A percentile compares a stretch with the other conserved stretches of the same genome.
These are phyloP conservation scores for Rhynchopsitta pachyrhyncha DNA, from an alignment of 2,113 vertebrate species.

Conservation along the genomic window DNA sequence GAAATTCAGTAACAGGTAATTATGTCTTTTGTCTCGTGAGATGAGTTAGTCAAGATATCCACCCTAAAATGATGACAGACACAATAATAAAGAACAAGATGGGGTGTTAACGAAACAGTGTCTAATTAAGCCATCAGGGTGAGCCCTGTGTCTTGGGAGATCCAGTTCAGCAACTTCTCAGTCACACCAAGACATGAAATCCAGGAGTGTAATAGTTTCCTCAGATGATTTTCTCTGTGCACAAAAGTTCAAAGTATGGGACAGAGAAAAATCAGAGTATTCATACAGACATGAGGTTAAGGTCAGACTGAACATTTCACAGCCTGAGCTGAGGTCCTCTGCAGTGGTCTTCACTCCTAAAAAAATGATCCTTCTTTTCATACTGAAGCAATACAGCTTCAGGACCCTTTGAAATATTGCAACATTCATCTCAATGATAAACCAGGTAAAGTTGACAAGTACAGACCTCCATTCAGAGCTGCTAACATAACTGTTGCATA, in stretches of 20 bases:
- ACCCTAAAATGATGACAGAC: slow-evolving; percentile 23
- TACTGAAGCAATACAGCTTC: neutral
- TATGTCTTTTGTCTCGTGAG: neutral
- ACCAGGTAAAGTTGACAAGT: neutral
- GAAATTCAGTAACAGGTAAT: neutral
- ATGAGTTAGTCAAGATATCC: neutral
- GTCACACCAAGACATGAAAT: neutral
- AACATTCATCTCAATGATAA: too few relatives aligned
- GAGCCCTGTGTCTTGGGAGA: neutral
- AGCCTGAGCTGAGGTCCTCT: neutral
- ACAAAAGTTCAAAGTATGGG: neutral
- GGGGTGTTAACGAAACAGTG: neutral
- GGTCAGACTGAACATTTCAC: neutral
- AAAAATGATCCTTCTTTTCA: neutral
- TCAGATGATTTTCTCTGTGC: neutral
- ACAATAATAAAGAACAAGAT: slow-evolving; percentile 19
- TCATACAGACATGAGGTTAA: neutral
- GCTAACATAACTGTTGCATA: neutral
- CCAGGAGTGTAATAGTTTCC: neutral
- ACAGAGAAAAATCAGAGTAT: neutral
- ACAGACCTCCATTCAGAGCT: neutral
- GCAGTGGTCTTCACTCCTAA: neutral
- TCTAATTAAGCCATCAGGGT: neutral
- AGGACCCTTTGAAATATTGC: neutral
- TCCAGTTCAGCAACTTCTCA: slow-evolving; percentile 24